Evolutionary conservation across 2,797 vertebrate genomes (phyloP), one percentile per base, ranked within the genome.

Genomic region (Eulemur albifrons): DNA sequence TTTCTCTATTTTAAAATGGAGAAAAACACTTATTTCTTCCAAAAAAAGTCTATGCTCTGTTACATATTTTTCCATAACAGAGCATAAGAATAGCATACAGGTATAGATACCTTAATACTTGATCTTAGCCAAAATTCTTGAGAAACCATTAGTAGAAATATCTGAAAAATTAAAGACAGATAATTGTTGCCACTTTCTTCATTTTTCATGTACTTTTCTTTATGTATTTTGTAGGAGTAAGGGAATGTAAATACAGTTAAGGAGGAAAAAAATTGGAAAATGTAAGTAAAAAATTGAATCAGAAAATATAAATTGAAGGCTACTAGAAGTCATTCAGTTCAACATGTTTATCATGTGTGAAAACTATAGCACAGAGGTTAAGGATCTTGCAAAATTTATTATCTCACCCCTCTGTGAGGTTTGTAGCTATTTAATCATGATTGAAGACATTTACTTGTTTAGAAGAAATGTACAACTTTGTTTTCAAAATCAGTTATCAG

Each of bases 21-120:
- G 89, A 96, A 70, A 95, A 95, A n/a, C 1, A n/a, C 70, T 97
- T 59, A 32, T 48, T 85, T 97, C 81, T 69, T 84, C 15, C 38
- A 75, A 45, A 81, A 75, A 75, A 35, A 48, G 59, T 79, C 35
- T 81, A 7, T 63, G 5, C 27, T 93, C 54, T 82, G 4, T 70
- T 70, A 43, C 4, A 38, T 72, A 14, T 32, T 52, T 45, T 38
- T 14, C 57, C 57, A 12, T 59, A 59, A 59, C 57, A 59, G 54
- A 57, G 25, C 25, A 27, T 59, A 59, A 59, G 23, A 59, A 59
- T 59, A 91, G 27, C 17, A n/a, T 17, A 40, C 18, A 81, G 27
- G 18, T n/a, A 40, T 10, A 75, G 75, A 54, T 59, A 59, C 25
- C 23, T 59, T 59, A 59, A 27, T 4, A 27, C 57, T 59, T 59